A percentile compares a stretch with the other conserved stretches of the same genome.
These are phyloP conservation scores for Taeniopygia guttata DNA, from an alignment of 2,797 vertebrate species.

Conservation along the genomic window DNA sequence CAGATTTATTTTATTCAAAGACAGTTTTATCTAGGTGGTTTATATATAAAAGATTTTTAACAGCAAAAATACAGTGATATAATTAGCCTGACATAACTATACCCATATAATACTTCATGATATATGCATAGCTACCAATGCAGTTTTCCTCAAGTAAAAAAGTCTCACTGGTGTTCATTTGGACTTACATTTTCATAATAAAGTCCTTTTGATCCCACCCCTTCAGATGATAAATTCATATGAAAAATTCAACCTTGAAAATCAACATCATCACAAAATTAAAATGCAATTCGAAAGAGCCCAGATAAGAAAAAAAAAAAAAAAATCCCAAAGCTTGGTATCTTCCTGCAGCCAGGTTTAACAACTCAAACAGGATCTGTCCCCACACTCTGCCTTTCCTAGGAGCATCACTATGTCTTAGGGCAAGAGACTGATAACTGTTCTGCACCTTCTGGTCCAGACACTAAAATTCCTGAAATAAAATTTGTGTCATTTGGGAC, in stretches of 20 bases:
- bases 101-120: background rate
- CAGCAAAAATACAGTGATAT: background rate
- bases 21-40: background rate
- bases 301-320: background rate
- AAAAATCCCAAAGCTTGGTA: background rate
- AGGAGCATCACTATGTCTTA: background rate
- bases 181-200: background rate
- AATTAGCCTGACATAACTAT: background rate
- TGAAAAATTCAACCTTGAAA: background rate
- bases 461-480: background rate
- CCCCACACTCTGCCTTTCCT: background rate
- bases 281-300: background rate
- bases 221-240: background rate
- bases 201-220: background rate
- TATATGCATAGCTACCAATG: background rate
- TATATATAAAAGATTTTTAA: background rate
- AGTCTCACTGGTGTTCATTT: background rate
- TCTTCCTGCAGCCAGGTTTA: background rate
- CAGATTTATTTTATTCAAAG: background rate
- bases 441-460: background rate
- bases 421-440: background rate
- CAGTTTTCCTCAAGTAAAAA: background rate
- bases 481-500: background rate
- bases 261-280: background rate
- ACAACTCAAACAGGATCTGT: background rate